Conservation (phyloP, 2,113 vertebrate species). For the Gallinago jamesoni region DNA sequence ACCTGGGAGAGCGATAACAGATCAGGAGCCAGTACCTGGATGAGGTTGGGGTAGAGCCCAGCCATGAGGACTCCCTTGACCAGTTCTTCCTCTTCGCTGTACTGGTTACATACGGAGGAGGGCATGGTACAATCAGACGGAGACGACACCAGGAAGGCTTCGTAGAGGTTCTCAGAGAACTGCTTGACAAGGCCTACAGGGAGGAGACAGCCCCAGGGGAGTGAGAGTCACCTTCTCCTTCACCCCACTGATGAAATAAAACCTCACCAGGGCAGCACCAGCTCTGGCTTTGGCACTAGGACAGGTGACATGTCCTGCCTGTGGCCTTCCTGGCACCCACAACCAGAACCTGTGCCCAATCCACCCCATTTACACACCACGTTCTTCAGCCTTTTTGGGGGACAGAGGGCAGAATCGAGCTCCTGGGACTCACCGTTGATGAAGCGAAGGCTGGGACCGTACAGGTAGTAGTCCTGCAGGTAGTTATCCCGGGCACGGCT, state of each 20-base stretch:
- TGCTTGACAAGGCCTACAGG: constrained; percentile 89
- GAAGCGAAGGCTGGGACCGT: constrained; percentile 85
- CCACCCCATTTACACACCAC: accelerated
- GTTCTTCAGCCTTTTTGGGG: neutral
- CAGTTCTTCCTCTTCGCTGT: constrained; percentile 89
- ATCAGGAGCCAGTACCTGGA: constrained; percentile 78
- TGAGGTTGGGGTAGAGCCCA: constrained; percentile 94
- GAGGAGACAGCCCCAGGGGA: neutral
- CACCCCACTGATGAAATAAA: accelerated
- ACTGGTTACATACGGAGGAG: constrained; percentile 82
- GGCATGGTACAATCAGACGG: constrained; percentile 78
- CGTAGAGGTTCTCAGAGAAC: constrained; percentile 90
- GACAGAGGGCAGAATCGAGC: accelerated
- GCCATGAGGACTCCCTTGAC: constrained; percentile 93
- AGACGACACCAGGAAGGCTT: constrained; percentile 83
- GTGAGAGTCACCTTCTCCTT: neutral
- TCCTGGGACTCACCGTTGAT: constrained; percentile 80
- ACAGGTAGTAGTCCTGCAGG: constrained; percentile 81
- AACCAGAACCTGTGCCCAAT: accelerated
- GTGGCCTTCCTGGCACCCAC: neutral
- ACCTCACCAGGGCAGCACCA: neutral
- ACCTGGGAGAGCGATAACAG: accelerated
- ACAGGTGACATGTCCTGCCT: neutral
- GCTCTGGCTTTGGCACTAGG: accelerated
- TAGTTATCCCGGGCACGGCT: constrained; percentile 80